Evolutionary conservation across 2,797 vertebrate genomes (phyloP), one percentile per base, ranked within the genome.

Genomic region (Helarctos malayanus): DNA sequence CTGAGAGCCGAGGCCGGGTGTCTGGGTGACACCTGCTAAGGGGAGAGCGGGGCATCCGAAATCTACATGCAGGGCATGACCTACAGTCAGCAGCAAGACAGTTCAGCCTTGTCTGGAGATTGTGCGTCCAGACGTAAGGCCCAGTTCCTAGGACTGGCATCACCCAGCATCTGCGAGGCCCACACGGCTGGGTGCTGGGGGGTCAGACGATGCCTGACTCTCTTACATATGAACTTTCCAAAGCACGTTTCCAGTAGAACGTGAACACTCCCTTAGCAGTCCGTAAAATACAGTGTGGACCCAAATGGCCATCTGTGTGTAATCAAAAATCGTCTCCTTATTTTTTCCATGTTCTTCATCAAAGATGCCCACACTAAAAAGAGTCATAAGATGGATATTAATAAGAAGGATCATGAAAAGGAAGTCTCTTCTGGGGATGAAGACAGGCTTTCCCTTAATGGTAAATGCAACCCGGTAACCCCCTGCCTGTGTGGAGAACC

Each of bases 51-150:
- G 21, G 12, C 15, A 3, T 18, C 47, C n/a, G 63, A 85, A 78
- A 57, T 2, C 35, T 10, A 13, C 13, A 6, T 1, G 4, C 52
- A 6, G 45, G 3, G 7, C 11, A 0, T 61, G 76, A 69, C 25
- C 71, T 0, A 7, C 1, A 3, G 18, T 27, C n/a, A 19, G 59
- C 27, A 23, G 59, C 85, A 41, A 41, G 49, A 59, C 45, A 25
- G 38, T 4, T 7, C 56, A 4, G 25, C 1, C 14, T 29, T 45
- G 78, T 45, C 84, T 80, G 0, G 45, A 57, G 57, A 47, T 54
- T 61, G 61, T 52, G 18, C 23, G 21, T 47, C 82, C 76, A 49
- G 41, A 65, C 16, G 2, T 29, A 13, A 85, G 59, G 49, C 14
- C 35, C 23, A 52, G 4, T 45, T 63, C 71, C 35, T 47, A 13